Evolutionary conservation across 2,888 invertebrate species (phyloP).

Genomic region (Mylabris sibirica): DNA sequence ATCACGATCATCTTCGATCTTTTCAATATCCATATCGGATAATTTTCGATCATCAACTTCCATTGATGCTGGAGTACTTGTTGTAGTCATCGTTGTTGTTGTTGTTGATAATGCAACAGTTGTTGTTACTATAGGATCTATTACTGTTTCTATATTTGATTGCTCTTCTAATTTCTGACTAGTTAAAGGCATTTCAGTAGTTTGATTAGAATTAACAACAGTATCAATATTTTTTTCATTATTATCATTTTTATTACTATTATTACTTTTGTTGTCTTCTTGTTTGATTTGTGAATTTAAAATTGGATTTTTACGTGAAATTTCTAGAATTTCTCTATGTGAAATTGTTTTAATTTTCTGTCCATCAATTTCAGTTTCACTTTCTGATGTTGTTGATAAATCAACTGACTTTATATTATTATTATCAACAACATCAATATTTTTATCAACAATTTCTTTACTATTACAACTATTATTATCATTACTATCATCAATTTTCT

Average conservation of each 20-base stretch:
- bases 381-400: slow-evolving; percentile 58
- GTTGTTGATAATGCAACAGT: too few relatives aligned
- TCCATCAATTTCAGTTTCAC: slow-evolving; percentile 61
- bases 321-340: slow-evolving; percentile 56
- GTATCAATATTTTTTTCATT: slow-evolving; percentile 14
- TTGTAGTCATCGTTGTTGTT: too few relatives aligned
- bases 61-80: not conserved
- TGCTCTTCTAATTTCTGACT: slow-evolving; percentile 25
- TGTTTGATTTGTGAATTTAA: slow-evolving; percentile 24
- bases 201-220: slow-evolving; percentile 12
- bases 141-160: not conserved
- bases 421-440: slow-evolving; percentile 29
- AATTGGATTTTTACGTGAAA: slow-evolving; percentile 44
- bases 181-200: slow-evolving; percentile 13
- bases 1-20: slow-evolving; percentile 40
- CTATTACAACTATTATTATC: slow-evolving; percentile 19
- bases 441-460: slow-evolving; percentile 30
- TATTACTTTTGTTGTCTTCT: slow-evolving; percentile 36
- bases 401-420: slow-evolving; percentile 47
- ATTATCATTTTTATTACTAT: slow-evolving; percentile 23
- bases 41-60: slow-evolving; percentile 44
- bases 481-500: slow-evolving; percentile 55
- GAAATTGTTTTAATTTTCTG: slow-evolving; percentile 61
- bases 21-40: slow-evolving; percentile 52
- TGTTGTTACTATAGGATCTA: not conserved